phyloP scores from a whole-genome alignment of 2,888 invertebrate species.

The Tetheella fluctuosa region DNA sequence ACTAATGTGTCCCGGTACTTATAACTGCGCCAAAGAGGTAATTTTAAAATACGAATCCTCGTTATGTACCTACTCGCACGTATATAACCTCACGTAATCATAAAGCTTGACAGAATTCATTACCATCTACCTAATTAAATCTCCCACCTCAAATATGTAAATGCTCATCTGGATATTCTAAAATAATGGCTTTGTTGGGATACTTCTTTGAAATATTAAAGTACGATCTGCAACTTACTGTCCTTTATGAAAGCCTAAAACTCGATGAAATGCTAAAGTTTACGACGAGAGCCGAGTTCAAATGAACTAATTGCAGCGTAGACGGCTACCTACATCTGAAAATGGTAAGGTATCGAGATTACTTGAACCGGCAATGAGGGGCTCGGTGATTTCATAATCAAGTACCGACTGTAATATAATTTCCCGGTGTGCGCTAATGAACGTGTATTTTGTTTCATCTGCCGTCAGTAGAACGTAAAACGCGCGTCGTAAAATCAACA shows the following conservation, averaged over 20 bases:
- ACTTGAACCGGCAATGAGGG: slow-evolving; percentile 53
- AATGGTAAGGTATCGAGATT: slow-evolving; percentile 25
- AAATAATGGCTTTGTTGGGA: slow-evolving; percentile 26
- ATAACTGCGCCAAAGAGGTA: slow-evolving; percentile 48
- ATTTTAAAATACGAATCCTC: slow-evolving; percentile 57
- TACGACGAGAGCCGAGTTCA: slow-evolving; percentile 27
- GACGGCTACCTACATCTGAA: slow-evolving; percentile 31
- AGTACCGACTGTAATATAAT: slow-evolving; percentile 75
- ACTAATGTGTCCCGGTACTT: slow-evolving; percentile 56
- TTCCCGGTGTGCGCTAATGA: slow-evolving; percentile 76
- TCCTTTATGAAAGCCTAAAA: slow-evolving; percentile 25
- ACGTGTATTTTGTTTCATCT: slow-evolving; percentile 81
- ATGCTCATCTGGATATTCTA: slow-evolving; percentile 39
- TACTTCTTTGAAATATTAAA: too few relatives aligned
- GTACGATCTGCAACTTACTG: too few relatives aligned
- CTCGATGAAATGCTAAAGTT: slow-evolving; percentile 34
- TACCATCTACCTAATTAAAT: slow-evolving; percentile 41
- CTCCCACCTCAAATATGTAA: slow-evolving; percentile 35
- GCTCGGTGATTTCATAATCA: slow-evolving; percentile 71
- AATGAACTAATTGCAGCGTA: slow-evolving; percentile 48
- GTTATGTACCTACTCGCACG: slow-evolving; percentile 21
- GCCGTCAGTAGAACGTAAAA: slow-evolving; percentile 64
- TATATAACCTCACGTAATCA: slow-evolving; percentile 46
- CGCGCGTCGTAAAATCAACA: slow-evolving; percentile 72
- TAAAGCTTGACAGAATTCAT: slow-evolving; percentile 44